Conservation (phyloP, 2,113 vertebrate genomes). For the Chaetura pelagica region DNA sequence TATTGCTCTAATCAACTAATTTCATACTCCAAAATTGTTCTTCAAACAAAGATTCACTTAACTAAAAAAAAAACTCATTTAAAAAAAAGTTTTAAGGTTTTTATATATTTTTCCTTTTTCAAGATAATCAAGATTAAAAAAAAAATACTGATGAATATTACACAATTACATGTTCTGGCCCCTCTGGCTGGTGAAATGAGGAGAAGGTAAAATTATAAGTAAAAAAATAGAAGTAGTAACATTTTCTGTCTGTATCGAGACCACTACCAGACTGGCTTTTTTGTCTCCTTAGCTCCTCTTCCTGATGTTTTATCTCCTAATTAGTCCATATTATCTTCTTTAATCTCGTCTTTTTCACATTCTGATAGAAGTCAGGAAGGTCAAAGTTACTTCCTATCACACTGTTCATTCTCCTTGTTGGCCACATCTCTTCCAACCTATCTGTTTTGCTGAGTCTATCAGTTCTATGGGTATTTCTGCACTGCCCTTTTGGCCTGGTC, state of each 20-base stretch:
- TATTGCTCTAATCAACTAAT: no score
- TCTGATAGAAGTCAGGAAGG: not conserved
- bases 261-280: not conserved
- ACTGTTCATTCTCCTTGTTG: not conserved
- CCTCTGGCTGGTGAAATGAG: not conserved
- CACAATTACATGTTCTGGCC: not conserved
- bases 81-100: not conserved
- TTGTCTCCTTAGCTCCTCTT: not conserved
- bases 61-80: no score
- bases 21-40: no score
- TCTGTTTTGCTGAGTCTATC: not conserved
- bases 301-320: not conserved
- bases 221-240: not conserved
- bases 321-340: not conserved
- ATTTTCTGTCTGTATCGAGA: not conserved
- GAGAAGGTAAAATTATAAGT: not conserved
- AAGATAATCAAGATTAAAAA: not conserved
- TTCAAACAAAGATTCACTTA: no score
- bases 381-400: not conserved
- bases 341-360: not conserved
- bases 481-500: not conserved
- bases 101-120: not conserved
- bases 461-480: not conserved
- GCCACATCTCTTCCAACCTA: not conserved
- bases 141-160: not conserved